Evolutionary conservation across 2,113 vertebrate species (phyloP), one percentile per base, ranked within the genome.

Genomic region (Rana temporaria): DNA sequence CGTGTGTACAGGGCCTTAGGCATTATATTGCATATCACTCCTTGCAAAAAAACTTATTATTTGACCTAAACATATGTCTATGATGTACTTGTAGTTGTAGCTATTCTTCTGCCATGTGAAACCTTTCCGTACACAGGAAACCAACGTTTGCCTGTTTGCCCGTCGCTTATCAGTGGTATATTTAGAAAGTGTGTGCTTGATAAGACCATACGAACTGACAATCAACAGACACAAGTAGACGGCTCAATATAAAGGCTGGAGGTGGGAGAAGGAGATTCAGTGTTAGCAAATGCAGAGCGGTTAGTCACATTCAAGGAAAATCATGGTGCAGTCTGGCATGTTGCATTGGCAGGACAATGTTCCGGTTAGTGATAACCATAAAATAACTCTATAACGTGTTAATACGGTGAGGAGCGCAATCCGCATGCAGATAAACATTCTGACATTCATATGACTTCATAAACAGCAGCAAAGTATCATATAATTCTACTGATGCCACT

Each of bases 251-350:
- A 67, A 67, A 66, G 55, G 87, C 84, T 88, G 89, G 87, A 87
- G 87, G 89, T 91, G 89, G 73, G 88, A 87, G 87, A 57, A 64
- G 79, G 82, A 42, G 38, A 84, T 84, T 88, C 86, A 87, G 79
- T 85, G 85, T 87, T 89, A 91, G 89, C 87, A 84, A 88, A 87
- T 89, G 90, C 90, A 91, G 93, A 93, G 90, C 91, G 91, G 89
- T 91, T 88, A 91, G 89, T 86, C 89, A 90, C 88, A 93, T 88
- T 90, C 88, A 30, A 30, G 89, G 85, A 86, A 63, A 88, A 88
- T 86, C 89, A 89, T 85, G 88, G 87, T 88, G 88, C 81, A 68
- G 42, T 87, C 84, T 55, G 86, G 88, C 88, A 84, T 87, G 88
- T 75, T 48, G 63, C 78, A 64, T 64, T 48, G 19, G 42, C 26